Evolutionary conservation across 2,113 vertebrate genomes (phyloP), one percentile per base, ranked within the genome.

Genomic region (Eolophus roseicapilla): DNA sequence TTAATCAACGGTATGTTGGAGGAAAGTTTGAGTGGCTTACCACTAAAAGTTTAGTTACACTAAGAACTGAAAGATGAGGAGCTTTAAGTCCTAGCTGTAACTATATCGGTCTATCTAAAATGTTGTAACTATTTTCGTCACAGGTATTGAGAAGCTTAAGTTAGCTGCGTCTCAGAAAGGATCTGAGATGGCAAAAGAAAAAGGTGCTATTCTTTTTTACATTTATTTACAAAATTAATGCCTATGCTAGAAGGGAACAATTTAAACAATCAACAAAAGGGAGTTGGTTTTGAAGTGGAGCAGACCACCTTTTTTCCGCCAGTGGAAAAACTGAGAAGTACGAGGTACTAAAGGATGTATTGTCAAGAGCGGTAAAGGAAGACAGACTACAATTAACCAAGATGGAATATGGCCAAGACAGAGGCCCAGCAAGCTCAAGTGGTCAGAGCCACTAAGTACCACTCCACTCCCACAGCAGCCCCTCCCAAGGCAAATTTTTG

Each of bases 371-470:
- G 39, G n/a, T 67, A 90, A 88, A 90, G 93, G 82, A 94, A 94
- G 59, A 85, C 71, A 70, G 79, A 60, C 44, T 67, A 86, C 90
- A 90, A 90, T 83, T 77, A 90, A 74, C 37, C 3, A 12, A 80
- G 68, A 74, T 83, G 95, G 82, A 93, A 71, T n/a, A 83, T 4
- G 29, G 82, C 90, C 93, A 95, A 90, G 65, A 64, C 47, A 79
- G 57, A 65, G 41, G 53, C 46, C 14, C 84, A 67, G 59, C 41
- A 74, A 94, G 59, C 59, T 94, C 63, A 94, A 93, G 49, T 70
- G 53, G 44, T 39, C 85, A 39, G 53, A 80, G 82, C 50, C 63
- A 49, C 29, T 29, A 50, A 94, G 73, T 59, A 46, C 55, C 29
- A 21, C 68, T 88, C 60, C 62, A 49, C 6, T 50, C 28, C 47